A percentile compares a stretch with the other conserved stretches of the same genome.
Evolutionary conservation across 2,113 vertebrate genomes (phyloP).

Genomic region (Anolis carolinensis): DNA sequence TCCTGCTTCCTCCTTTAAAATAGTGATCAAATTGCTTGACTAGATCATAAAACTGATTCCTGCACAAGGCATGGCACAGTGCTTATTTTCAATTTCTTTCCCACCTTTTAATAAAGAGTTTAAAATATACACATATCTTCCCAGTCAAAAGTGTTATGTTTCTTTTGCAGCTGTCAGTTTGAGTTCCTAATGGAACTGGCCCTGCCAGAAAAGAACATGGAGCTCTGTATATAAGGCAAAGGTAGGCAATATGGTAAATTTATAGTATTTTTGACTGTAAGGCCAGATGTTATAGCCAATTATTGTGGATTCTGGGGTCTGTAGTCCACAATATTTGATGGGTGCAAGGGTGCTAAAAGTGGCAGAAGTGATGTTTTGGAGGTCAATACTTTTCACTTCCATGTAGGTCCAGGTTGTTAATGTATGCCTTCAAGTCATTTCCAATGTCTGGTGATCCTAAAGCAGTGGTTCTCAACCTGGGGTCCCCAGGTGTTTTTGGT

Average conservation of each 20-base stretch:
- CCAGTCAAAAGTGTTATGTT: neutral
- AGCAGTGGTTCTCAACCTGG: too few species aligned
- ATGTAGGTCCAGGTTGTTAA: too few species aligned
- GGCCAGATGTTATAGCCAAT: too few species aligned
- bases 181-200: neutral
- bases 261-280: too few species aligned
- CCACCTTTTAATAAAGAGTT: neutral
- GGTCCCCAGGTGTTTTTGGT: too few species aligned
- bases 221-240: too few species aligned
- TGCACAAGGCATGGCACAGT: neutral
- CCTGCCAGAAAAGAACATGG: neutral
- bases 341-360: neutral
- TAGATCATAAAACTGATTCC: neutral
- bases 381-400: neutral
- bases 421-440: too few species aligned
- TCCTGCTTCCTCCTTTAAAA: neutral
- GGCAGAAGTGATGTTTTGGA: neutral
- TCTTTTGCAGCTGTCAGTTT: neutral
- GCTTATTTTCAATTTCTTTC: neutral
- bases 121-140: neutral
- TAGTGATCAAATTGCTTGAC: slow-evolving; percentile 1
- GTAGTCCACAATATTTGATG: too few species aligned
- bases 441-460: too few species aligned
- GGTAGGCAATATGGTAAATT: too few species aligned
- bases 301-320: too few species aligned